Conservation (phyloP, 1,140 invertebrate genomes). For the Rhopalosiphum padi region DNA sequence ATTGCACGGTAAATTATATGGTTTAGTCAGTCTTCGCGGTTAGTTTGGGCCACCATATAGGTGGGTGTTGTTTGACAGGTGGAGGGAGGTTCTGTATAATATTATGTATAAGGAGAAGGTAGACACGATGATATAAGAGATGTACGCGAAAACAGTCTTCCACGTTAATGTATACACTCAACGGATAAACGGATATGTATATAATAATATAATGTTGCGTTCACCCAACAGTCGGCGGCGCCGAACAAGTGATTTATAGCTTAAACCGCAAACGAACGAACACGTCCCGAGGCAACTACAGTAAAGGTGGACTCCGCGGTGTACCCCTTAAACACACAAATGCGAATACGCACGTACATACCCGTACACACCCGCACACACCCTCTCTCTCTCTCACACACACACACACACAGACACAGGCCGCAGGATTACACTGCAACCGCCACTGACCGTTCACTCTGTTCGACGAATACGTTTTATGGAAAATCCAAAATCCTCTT, state of each 20-base stretch:
- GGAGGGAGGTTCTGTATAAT: background rate
- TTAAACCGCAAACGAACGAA: background rate
- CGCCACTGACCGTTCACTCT: background rate
- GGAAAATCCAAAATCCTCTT: conserved; percentile 12
- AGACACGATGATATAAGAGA: background rate
- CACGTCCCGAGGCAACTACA: background rate
- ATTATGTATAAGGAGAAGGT: background rate
- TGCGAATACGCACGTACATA: background rate
- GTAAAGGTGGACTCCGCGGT: background rate
- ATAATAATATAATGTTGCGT: conserved; percentile 13
- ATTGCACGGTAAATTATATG: background rate
- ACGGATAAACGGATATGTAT: background rate
- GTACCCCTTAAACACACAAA: background rate
- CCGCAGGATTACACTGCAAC: background rate
- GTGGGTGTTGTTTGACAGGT: background rate
- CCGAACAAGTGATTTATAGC: conserved; percentile 28
- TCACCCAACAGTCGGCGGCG: background rate
- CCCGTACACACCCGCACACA: too few species aligned
- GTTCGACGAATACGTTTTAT: conserved; percentile 2
- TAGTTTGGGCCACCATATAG: background rate
- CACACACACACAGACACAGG: background rate
- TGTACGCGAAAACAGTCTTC: background rate
- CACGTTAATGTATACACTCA: background rate
- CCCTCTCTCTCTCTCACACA: too few species aligned
- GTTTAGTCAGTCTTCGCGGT: background rate